Conservation (phyloP, 2,797 vertebrate genomes). For the Perodicticus potto region DNA sequence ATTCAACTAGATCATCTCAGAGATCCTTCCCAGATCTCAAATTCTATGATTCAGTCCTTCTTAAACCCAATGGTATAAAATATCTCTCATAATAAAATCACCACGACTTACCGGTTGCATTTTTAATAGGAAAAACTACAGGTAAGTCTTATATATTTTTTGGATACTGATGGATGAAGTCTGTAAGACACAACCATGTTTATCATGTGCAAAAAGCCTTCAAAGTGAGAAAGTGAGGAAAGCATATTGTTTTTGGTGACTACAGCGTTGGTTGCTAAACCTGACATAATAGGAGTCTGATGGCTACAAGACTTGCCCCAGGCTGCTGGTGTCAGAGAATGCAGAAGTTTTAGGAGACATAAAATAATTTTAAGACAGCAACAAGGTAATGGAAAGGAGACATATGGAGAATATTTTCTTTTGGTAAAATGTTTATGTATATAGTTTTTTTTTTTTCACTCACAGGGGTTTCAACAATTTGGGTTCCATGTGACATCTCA, state of each 20-base stretch:
- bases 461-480: constrained; percentile 51
- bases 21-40: background rate
- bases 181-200: constrained; percentile 33
- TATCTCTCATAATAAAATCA: background rate
- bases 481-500: background rate
- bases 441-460: constrained; percentile 11
- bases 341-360: constrained; percentile 42
- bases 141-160: background rate
- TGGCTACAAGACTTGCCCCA: constrained; percentile 29
- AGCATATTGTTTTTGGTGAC: constrained; percentile 28
- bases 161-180: constrained; percentile 44
- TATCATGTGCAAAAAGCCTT: constrained; percentile 11
- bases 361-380: constrained; percentile 45
- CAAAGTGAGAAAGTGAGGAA: background rate
- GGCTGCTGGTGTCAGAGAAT: constrained; percentile 26
- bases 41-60: background rate
- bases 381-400: background rate
- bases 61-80: background rate
- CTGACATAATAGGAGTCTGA: constrained; percentile 7
- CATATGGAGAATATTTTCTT: constrained; percentile 51
- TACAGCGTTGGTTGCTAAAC: background rate
- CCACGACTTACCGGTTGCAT: background rate
- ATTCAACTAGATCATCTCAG: constrained; percentile 6
- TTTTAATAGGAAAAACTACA: constrained; percentile 26
- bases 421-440: constrained; percentile 45